Evolutionary conservation across 2,797 vertebrate genomes (phyloP), one percentile per base, ranked within the genome.

Genomic region (Enteromius viviparus): DNA sequence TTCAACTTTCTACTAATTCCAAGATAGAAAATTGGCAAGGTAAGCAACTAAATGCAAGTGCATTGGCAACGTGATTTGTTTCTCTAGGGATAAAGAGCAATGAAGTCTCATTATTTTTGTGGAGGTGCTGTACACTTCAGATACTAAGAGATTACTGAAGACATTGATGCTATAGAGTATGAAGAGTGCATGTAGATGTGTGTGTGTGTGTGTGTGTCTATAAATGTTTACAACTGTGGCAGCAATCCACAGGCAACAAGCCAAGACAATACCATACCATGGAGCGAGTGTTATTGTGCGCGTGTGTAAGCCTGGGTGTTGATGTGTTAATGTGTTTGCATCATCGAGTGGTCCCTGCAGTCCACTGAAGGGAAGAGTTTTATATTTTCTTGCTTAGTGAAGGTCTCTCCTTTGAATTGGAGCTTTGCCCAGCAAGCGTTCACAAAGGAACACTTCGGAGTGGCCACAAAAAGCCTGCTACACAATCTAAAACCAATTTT

Each of bases 401-500:
- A 84, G 89, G 90, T 87, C 86, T 89, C 91, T 89, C 85, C 90
- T 93, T 92, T 91, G 89, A 92, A 88, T 88, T 88, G 88, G 84
- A 89, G 88, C 92, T 92, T 88, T 90, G 89, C 93, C 92, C 85
- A 89, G 91, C 87, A 92, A 94, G 91, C 85, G 88, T 75, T 90
- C 90, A 94, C 93, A 94, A 94, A 93, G 89, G 89, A 91, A 84
- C 90, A 90, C 89, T 91, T 92, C 86, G 90, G 92, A 84, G 89
- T 85, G 87, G 89, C 91, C 89, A 88, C 88, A 92, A 90, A 92
- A 93, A 92, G 92, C 91, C 91, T 85, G 89, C 93, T 90, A 91
- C 87, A 80, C 91, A 93, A 94, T 95, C 92, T 94, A 93, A 94
- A 95, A 94, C 94, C 92, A 95, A 94, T 95, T 94, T 94, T 89